phyloP scores from a whole-genome alignment of 2,113 vertebrate genomes.

The Sapayoa aenigma region DNA sequence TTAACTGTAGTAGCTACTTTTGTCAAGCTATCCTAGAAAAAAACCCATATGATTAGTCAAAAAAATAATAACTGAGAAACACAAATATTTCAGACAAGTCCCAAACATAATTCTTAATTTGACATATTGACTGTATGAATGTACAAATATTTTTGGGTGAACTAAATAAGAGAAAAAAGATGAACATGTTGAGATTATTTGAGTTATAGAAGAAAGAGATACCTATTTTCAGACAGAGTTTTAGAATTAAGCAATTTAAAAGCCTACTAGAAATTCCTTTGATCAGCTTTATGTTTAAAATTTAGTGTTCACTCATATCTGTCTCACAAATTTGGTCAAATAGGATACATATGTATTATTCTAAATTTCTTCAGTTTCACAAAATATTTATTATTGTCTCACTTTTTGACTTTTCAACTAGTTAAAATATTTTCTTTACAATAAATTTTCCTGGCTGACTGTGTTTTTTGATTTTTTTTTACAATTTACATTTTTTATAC shows the following conservation, averaged over 20 bases:
- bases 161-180: not conserved
- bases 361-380: not conserved
- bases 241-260: not conserved
- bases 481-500: not conserved
- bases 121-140: not conserved
- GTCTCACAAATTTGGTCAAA: not conserved
- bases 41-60: not conserved
- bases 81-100: not conserved
- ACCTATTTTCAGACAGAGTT: not conserved
- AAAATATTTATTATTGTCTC: not conserved
- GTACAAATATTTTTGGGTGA: not conserved
- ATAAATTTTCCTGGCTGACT: not conserved
- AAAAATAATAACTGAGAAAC: not conserved
- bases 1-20: not conserved
- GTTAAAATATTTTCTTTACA: not conserved
- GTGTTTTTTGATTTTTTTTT: too few species aligned
- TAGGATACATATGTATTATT: not conserved
- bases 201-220: not conserved
- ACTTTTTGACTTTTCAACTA: not conserved
- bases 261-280: not conserved
- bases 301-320: not conserved
- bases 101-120: not conserved
- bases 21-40: not conserved
- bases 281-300: not conserved
- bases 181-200: not conserved